Evolutionary conservation across 2,113 vertebrate genomes (phyloP), one percentile per base, ranked within the genome.

Genomic region (Rhizomys pruinosus): DNA sequence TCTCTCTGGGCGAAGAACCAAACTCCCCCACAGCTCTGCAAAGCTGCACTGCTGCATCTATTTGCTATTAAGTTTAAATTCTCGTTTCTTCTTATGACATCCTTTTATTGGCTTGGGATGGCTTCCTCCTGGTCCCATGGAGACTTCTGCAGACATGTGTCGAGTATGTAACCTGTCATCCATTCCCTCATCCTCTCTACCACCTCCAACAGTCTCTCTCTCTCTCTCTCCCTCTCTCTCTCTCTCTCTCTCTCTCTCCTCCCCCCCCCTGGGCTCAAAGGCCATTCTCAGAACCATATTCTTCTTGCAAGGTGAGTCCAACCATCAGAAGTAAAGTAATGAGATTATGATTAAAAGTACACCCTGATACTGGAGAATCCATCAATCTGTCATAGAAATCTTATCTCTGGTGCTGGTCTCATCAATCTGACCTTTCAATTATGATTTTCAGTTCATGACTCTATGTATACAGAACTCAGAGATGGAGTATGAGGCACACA

Each of bases 341-440:
- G 98, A 98, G 97, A 97, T 98, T 97, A 98, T 98, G 98, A 98
- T 98, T 98, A 98, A 98, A 98, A 98, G 97, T 97, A 97, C 96
- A 98, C 97, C 97, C 97, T 98, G 97, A 98, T 98, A 97, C 97
- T 97, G 95, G 94, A 95, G 96, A 97, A 98, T 98, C 98, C 98
- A 98, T 98, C 98, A 98, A 97, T 89, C 97, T 98, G 98, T 98
- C 98, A 98, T 94, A 96, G 96, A 97, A 98, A 98, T 97, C 97
- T 98, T 97, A 97, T 98, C 97, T 97, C 76, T 37, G 93, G 96
- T 96, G 95, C 97, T 95, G 86, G 97, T 97, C 97, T 97, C 98
- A 98, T 98, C 98, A 97, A 98, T 98, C 98, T 98, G 98, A 98
- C 98, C 98, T 98, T 98, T 98, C 97, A 96, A 97, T 98, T 98